phyloP scores from a whole-genome alignment of 2,113 vertebrate genomes.

The Leptodactylus fuscus region DNA sequence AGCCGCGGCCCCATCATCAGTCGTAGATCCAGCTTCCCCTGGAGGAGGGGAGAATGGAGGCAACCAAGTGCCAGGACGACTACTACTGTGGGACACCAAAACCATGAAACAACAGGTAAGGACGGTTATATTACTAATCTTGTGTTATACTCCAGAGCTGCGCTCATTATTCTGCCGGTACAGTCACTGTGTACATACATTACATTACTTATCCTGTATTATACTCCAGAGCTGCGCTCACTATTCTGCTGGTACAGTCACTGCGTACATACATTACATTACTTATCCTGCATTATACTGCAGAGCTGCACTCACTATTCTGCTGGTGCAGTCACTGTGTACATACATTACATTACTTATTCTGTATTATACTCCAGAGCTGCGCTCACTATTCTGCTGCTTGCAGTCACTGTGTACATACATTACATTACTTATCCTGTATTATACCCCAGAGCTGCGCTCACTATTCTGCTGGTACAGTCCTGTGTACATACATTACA shows the following conservation, averaged over 20 bases:
- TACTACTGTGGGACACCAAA: constrained; percentile 97
- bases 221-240: constrained; percentile 1
- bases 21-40: constrained; percentile 62
- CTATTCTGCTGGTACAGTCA: background rate
- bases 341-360: background rate
- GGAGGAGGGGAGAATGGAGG: constrained; percentile 66
- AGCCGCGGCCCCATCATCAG: constrained; percentile 80
- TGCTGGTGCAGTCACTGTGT: background rate
- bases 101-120: constrained; percentile 95
- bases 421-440: background rate
- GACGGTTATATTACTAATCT: background rate
- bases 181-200: too few species aligned
- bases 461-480: background rate
- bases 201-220: background rate
- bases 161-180: too few species aligned
- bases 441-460: constrained; percentile 1
- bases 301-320: too few species aligned
- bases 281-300: too few species aligned
- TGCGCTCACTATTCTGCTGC: constrained; percentile 2
- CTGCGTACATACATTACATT: too few species aligned
- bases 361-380: constrained; percentile 14
- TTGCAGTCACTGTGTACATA: background rate
- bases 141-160: background rate
- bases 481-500: background rate
- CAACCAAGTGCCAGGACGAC: constrained; percentile 83